These are phyloP conservation scores for Sminthopsis crassicaudata DNA, from an alignment of 2,113 vertebrate species.

Conservation along the genomic window DNA sequence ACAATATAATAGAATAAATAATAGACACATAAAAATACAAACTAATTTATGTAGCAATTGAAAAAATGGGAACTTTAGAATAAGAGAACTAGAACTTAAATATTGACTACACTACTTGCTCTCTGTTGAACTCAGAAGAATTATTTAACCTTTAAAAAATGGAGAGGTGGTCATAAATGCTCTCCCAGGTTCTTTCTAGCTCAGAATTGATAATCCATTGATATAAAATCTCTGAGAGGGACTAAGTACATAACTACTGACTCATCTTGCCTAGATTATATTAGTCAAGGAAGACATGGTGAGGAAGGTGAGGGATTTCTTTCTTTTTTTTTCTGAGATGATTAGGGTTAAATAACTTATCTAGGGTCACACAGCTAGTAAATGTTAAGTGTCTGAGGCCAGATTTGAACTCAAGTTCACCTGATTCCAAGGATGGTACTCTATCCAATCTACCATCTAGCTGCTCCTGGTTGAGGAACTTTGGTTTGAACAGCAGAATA, in stretches of 20 bases:
- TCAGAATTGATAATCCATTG: background rate
- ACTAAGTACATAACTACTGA: background rate
- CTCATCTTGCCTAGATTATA: background rate
- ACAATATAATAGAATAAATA: background rate
- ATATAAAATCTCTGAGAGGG: background rate
- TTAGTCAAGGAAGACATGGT: background rate
- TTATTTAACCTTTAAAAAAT: background rate
- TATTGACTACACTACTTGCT: background rate
- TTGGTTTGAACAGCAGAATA: background rate
- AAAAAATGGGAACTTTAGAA: background rate
- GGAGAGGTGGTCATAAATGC: background rate
- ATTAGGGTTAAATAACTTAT: too few relatives aligned
- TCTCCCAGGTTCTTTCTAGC: background rate
- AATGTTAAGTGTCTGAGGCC: too few relatives aligned
- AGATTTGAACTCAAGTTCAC: too few relatives aligned
- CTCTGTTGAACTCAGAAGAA: background rate
- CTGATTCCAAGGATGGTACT: too few relatives aligned
- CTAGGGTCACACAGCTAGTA: too few relatives aligned
- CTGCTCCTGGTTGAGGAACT: background rate
- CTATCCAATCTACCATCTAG: too few relatives aligned
- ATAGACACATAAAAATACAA: background rate
- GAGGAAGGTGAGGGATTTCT: too few relatives aligned
- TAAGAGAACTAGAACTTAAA: background rate
- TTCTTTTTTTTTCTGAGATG: too few relatives aligned
- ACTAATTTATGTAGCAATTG: background rate